phyloP scores from a whole-genome alignment of 2,113 vertebrate species.

The Oplegnathus fasciatus region DNA sequence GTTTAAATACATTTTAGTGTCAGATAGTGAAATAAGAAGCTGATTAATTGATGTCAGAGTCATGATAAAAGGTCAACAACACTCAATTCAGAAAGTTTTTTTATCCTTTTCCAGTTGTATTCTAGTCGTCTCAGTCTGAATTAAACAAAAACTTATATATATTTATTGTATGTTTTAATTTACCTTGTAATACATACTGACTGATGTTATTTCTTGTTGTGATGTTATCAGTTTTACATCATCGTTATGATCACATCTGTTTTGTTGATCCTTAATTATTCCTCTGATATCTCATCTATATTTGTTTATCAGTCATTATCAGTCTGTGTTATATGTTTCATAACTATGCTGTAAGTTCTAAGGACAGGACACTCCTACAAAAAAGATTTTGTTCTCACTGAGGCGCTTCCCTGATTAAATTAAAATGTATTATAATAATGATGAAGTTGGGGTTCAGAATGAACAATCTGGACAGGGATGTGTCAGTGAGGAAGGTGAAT shows the following conservation, averaged over 20 bases:
- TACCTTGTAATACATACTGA: too few relatives aligned
- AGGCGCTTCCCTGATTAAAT: fast-evolving
- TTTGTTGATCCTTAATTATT: neutral
- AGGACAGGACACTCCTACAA: too few relatives aligned
- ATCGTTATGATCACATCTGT: too few relatives aligned
- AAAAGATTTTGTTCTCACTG: neutral
- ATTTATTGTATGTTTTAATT: too few relatives aligned
- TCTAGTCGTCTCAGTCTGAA: neutral
- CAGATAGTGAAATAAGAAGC: neutral
- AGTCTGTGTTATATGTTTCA: neutral
- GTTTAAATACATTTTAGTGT: neutral
- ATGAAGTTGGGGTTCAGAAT: neutral
- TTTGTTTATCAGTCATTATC: too few relatives aligned
- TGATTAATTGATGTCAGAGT: neutral
- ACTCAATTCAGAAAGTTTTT: neutral
- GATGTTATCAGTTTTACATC: too few relatives aligned
- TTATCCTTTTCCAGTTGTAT: neutral
- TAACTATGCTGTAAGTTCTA: neutral
- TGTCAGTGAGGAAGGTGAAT: neutral
- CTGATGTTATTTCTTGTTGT: too few relatives aligned
- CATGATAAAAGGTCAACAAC: neutral
- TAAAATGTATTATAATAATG: neutral
- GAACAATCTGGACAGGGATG: neutral
- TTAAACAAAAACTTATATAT: too few relatives aligned
- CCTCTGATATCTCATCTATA: too few relatives aligned